Conservation (phyloP, 2,797 vertebrate genomes). For the Pempheris klunzingeri region DNA sequence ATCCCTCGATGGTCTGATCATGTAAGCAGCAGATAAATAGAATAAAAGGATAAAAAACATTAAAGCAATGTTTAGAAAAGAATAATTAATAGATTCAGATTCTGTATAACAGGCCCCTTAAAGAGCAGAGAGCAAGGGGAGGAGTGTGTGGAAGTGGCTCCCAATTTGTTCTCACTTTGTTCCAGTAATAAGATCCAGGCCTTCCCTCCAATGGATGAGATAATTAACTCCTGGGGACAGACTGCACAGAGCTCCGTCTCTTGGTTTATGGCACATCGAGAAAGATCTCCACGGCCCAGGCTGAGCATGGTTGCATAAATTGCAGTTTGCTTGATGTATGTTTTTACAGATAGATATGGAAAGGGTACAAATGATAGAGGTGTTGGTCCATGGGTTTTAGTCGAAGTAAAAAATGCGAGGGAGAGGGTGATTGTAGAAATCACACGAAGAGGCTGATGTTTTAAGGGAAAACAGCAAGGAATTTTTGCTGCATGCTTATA, state of each 20-base stretch:
- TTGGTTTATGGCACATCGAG: conserved; percentile 77
- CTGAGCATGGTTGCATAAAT: conserved; percentile 70
- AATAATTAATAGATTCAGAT: conserved; percentile 81
- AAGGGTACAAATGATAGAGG: conserved; percentile 19
- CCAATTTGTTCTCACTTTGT: conserved; percentile 89
- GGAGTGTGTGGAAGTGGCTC: conserved; percentile 74
- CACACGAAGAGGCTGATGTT: neutral
- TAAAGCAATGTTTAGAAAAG: conserved; percentile 66
- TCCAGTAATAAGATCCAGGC: conserved; percentile 87
- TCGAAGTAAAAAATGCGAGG: conserved; percentile 9
- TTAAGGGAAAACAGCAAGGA: neutral
- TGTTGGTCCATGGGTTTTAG: conserved; percentile 22
- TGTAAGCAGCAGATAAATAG: conserved; percentile 68
- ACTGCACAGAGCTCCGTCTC: conserved; percentile 65
- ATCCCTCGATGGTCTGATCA: conserved; percentile 77
- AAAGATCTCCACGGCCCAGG: conserved; percentile 60
- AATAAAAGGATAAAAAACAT: conserved; percentile 54
- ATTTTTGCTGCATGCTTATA: neutral
- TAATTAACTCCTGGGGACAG: conserved; percentile 87
- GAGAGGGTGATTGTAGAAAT: conserved; percentile 23
- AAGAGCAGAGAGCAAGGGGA: conserved; percentile 69
- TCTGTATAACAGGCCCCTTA: conserved; percentile 71
- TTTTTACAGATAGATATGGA: conserved; percentile 68
- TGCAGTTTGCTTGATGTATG: conserved; percentile 72
- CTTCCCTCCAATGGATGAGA: conserved; percentile 82